These are phyloP conservation scores for Drosophila percnosoma DNA, from an alignment of 2,888 invertebrate species.

Conservation along the genomic window DNA sequence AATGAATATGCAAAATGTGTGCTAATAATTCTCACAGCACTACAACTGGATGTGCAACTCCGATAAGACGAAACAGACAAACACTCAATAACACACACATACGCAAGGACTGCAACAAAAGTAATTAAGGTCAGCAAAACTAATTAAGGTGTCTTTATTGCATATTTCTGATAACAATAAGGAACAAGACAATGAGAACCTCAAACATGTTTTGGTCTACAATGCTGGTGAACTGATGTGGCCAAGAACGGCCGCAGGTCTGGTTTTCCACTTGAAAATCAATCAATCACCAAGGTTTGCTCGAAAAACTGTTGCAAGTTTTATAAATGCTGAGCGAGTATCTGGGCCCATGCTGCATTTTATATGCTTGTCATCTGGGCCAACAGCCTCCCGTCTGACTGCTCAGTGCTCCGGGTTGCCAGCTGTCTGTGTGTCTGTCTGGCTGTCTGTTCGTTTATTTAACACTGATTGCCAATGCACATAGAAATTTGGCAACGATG, in stretches of 20 bases:
- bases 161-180: slow-evolving; percentile 41
- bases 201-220: slow-evolving; percentile 19
- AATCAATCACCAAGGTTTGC: slow-evolving; percentile 47
- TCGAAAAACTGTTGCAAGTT: slow-evolving; percentile 56
- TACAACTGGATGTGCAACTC: slow-evolving; percentile 12
- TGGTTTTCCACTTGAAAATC: slow-evolving; percentile 53
- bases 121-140: slow-evolving; percentile 42
- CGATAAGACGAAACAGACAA: slow-evolving; percentile 30
- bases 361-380: slow-evolving; percentile 60
- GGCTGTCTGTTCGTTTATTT: slow-evolving; percentile 66
- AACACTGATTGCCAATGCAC: slow-evolving; percentile 77
- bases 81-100: neutral
- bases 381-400: neutral
- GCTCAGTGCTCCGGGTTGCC: slow-evolving; percentile 8
- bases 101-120: slow-evolving; percentile 22
- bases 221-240: slow-evolving; percentile 35
- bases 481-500: slow-evolving; percentile 64
- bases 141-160: slow-evolving; percentile 29
- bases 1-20: slow-evolving; percentile 41
- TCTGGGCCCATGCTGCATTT: slow-evolving; percentile 47
- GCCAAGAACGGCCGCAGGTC: slow-evolving; percentile 13
- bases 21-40: slow-evolving; percentile 26
- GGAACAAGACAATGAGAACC: slow-evolving; percentile 18
- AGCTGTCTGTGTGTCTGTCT: slow-evolving; percentile 12
- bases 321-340: slow-evolving; percentile 53